Evolutionary conservation across 2,888 invertebrate species (phyloP).

Genomic region (Tromatobia lineatoria): DNA sequence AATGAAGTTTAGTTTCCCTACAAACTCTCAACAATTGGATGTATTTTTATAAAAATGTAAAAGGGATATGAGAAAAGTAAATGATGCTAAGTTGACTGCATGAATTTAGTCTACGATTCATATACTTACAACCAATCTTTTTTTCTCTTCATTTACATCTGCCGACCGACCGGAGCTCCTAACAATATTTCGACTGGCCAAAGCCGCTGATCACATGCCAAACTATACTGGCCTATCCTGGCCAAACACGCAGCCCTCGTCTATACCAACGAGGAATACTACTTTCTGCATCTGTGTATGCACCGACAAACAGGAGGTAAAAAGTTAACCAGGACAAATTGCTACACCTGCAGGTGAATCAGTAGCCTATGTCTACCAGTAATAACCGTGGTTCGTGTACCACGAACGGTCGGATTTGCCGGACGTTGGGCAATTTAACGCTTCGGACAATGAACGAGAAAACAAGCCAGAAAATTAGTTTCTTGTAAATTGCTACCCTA

Average conservation of each 20-base stretch:
- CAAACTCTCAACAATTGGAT: not conserved
- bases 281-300: constrained; percentile 16
- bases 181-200: constrained; percentile 15
- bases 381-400: constrained; percentile 38
- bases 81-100: not conserved
- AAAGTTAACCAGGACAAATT: constrained; percentile 35
- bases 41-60: not conserved
- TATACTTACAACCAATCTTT: constrained; percentile 9
- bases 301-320: constrained; percentile 13
- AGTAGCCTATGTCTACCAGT: constrained; percentile 9
- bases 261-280: constrained; percentile 21
- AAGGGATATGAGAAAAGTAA: not conserved
- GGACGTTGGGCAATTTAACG: constrained; percentile 1
- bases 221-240: constrained; percentile 7
- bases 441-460: constrained; percentile 12
- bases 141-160: constrained; percentile 1
- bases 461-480: not conserved
- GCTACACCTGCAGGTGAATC: constrained; percentile 28
- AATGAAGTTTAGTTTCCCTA: not conserved
- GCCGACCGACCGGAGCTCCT: not conserved
- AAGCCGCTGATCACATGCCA: constrained; percentile 27
- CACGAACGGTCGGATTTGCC: constrained; percentile 22
- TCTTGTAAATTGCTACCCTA: not conserved
- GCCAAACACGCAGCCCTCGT: constrained; percentile 10
- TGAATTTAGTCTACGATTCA: not conserved